Evolutionary conservation across 2,113 vertebrate genomes (phyloP).

Genomic region (Malurus melanocephalus): DNA sequence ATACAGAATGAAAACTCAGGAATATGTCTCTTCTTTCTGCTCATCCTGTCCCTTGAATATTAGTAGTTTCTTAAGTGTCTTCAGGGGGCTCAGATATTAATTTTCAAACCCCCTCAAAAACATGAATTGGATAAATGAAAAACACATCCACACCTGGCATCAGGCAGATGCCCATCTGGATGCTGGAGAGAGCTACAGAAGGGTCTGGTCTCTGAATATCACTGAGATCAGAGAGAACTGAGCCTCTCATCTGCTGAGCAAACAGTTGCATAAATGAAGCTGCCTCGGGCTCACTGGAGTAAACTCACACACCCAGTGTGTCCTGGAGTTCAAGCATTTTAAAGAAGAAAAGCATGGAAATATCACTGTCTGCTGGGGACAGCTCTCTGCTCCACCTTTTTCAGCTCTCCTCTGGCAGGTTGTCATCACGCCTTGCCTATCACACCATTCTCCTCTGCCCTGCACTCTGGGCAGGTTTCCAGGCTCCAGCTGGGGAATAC

Average conservation of each 20-base stretch:
- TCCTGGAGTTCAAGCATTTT: neutral
- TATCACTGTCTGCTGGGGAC: neutral
- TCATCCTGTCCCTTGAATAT: neutral
- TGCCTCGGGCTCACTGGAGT: neutral
- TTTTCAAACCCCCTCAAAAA: neutral
- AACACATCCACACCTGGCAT: neutral
- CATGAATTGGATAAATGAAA: neutral
- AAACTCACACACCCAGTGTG: constrained; percentile 26
- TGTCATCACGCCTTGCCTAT: neutral
- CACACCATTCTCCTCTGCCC: neutral
- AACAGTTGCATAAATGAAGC: constrained; percentile 64
- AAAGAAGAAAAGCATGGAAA: neutral
- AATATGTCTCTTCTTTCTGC: neutral
- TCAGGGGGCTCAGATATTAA: neutral
- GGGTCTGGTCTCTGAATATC: neutral
- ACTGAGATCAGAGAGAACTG: neutral
- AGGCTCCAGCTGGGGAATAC: constrained; percentile 45
- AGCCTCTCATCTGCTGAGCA: constrained; percentile 49
- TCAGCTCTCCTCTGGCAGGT: neutral
- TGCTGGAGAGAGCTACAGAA: neutral
- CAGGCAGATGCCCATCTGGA: neutral
- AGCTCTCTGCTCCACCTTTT: constrained; percentile 5
- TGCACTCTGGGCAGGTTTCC: constrained; percentile 43
- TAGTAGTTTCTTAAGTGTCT: neutral
- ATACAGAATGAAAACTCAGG: neutral